Percentiles rank a stretch among this genome's conserved stretches.
These are phyloP conservation scores for Ooceraea biroi DNA, from an alignment of 1,140 invertebrate genomes.

Conservation along the genomic window DNA sequence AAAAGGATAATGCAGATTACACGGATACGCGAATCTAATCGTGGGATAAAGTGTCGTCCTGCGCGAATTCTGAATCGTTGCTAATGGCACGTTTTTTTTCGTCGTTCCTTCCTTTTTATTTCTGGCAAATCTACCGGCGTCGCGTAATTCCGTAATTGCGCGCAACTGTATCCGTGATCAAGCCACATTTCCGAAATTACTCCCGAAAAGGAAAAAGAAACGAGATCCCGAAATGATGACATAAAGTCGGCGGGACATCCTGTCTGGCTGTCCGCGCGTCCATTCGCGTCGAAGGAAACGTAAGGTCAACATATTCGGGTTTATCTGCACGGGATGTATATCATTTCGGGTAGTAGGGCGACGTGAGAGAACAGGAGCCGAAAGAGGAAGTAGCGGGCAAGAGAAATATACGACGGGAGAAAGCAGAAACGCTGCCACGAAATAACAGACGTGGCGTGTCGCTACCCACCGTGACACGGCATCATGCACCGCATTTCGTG, in stretches of 20 bases:
- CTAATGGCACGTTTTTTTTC: background rate
- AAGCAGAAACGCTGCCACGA: constrained; percentile 60
- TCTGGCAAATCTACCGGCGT: background rate
- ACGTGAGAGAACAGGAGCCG: constrained; percentile 38
- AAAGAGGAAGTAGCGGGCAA: constrained; percentile 58
- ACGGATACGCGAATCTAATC: constrained; percentile 5
- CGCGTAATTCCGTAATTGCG: background rate
- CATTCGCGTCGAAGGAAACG: constrained; percentile 42
- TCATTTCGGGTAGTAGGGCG: constrained; percentile 55
- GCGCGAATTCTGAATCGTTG: constrained; percentile 7
- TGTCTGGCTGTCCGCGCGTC: constrained; percentile 28
- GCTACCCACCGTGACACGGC: constrained; percentile 65
- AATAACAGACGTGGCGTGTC: constrained; percentile 66
- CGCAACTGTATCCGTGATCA: constrained; percentile 15
- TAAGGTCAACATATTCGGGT: constrained; percentile 61
- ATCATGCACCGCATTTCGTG: constrained; percentile 68
- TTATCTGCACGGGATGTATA: constrained; percentile 63
- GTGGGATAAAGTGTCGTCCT: background rate
- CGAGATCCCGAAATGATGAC: constrained; percentile 46
- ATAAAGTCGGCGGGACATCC: constrained; percentile 51
- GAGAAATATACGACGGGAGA: constrained; percentile 69
- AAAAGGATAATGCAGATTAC: constrained; percentile 10
- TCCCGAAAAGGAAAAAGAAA: constrained; percentile 18
- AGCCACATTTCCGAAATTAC: constrained; percentile 39
- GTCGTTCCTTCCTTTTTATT: background rate